Percentiles rank a stretch among this genome's conserved stretches.
phyloP scores from a whole-genome alignment of 2,888 invertebrate genomes.

The Nowickia ferox region DNA sequence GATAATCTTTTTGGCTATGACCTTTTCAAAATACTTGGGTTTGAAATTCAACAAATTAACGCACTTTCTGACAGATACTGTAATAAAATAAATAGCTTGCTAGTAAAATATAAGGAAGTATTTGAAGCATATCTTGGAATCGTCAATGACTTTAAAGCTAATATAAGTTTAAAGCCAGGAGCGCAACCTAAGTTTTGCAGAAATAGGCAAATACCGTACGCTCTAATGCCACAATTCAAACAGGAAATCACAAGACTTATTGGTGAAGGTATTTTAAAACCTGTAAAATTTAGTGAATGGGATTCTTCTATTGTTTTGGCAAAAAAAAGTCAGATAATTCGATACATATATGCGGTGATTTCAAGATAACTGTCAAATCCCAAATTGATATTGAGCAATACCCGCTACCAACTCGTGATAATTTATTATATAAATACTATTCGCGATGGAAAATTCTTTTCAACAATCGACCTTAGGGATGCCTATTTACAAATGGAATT shows the following conservation, averaged over 20 bases:
- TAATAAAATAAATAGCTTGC: constrained; percentile 8
- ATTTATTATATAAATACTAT: not conserved
- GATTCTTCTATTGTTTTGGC: not conserved
- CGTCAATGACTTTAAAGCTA: constrained; percentile 49
- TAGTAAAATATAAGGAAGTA: constrained; percentile 20
- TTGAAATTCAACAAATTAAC: constrained; percentile 52
- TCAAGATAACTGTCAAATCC: not conserved
- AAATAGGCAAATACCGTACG: constrained; percentile 63
- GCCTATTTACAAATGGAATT: too few relatives aligned
- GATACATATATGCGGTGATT: constrained; percentile 10
- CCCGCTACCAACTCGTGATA: too few relatives aligned
- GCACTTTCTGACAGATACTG: too few relatives aligned
- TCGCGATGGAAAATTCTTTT: not conserved
- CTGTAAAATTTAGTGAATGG: not conserved
- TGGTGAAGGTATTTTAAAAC: not conserved
- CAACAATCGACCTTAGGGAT: too few relatives aligned
- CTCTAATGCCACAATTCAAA: not conserved
- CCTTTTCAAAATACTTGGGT: constrained; percentile 61
- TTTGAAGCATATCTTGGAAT: constrained; percentile 41
- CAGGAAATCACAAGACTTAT: not conserved
- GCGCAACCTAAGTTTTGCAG: constrained; percentile 65
- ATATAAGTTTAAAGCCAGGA: constrained; percentile 33
- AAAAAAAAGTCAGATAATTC: constrained; percentile 4
- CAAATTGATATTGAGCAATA: too few relatives aligned
- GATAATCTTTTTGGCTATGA: constrained; percentile 23